Evolutionary conservation across 2,888 invertebrate species (phyloP), one percentile per base, ranked within the genome.

Genomic region (Acrobasis consociella): DNA sequence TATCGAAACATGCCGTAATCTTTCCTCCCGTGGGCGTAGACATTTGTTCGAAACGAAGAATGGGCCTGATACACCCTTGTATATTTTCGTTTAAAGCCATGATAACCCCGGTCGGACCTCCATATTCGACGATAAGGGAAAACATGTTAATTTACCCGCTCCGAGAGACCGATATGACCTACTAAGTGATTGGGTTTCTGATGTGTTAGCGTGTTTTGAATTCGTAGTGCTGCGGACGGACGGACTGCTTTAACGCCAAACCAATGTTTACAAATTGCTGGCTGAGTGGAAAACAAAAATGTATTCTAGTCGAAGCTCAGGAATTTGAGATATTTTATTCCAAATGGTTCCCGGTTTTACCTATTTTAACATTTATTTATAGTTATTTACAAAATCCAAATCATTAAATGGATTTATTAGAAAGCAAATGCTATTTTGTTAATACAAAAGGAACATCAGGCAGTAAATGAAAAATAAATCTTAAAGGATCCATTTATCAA

Each of bases 121-220:
- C 82, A 87, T 87, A 89, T 85, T 85, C 80, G 80, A 76, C 80
- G 91, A 92, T 92, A 91, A 90, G 85, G 82, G 85, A 89, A 90
- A 91, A 91, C 91, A 92, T 92, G 92, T 91, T 90, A 91, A 91
- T 91, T 89, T 79, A 76, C 81, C 76, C 79, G 75, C 83, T 82
- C 76, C 81, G 75, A 83, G 79, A 83, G 84, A 79, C 82, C 84
- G 85, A 88, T 88, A 89, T 91, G 85, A 87, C 87, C 91, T 82
- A 87, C 90, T 91, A 91, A 92, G 91, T 92, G 92, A 92, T 91
- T 91, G 91, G 91, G 79, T 89, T 86, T 75, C 83, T 78, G 80
- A 80, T 83, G 82, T 81, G 80, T 77, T 75, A 76, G 80, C 86
- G 87, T 88, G 89, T 86, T 85, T 86, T 77, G 89, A 91, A 91